phyloP scores from a whole-genome alignment of 1,140 invertebrate species.

The Conopomorpha cramerella region DNA sequence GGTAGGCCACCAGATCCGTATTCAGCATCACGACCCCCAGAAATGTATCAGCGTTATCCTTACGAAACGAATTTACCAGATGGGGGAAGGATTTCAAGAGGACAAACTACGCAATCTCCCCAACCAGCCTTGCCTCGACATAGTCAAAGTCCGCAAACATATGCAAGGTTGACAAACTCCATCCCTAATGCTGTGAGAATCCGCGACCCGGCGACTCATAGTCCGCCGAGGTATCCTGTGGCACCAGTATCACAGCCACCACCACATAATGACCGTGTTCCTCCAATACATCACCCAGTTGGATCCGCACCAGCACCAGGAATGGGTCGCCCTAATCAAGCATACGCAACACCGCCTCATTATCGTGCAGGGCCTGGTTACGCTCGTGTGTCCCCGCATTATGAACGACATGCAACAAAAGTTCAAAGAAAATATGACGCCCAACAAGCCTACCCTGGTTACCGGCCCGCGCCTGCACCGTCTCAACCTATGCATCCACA shows the following conservation, averaged over 20 bases:
- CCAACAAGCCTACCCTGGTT: slow-evolving; percentile 46
- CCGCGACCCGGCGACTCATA: slow-evolving; percentile 29
- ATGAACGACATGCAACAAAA: slow-evolving; percentile 32
- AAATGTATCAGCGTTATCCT: slow-evolving; percentile 29
- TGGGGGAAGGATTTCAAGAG: slow-evolving; percentile 24
- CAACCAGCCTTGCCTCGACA: slow-evolving; percentile 33
- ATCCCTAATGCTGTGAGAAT: slow-evolving; percentile 28
- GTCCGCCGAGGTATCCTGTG: slow-evolving; percentile 28
- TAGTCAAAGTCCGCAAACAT: slow-evolving; percentile 37
- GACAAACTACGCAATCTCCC: slow-evolving; percentile 24
- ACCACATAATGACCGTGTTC: slow-evolving; percentile 45
- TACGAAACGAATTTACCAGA: slow-evolving; percentile 31
- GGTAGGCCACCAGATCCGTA: slow-evolving; percentile 38
- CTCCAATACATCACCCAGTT: slow-evolving; percentile 46
- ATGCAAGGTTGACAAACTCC: slow-evolving; percentile 32
- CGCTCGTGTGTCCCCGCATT: slow-evolving; percentile 20
- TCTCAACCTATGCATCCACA: slow-evolving; percentile 26
- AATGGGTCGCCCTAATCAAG: no score
- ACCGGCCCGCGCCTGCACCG: slow-evolving; percentile 22
- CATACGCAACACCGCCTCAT: slow-evolving; percentile 27
- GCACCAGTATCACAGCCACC: slow-evolving; percentile 25
- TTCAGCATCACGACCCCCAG: slow-evolving; percentile 29
- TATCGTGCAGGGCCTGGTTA: slow-evolving; percentile 26
- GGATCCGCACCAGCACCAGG: no score
- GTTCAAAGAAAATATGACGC: slow-evolving; percentile 42